Evolutionary conservation across 2,113 vertebrate species (phyloP).

Genomic region (Grammomys dolichurus): DNA sequence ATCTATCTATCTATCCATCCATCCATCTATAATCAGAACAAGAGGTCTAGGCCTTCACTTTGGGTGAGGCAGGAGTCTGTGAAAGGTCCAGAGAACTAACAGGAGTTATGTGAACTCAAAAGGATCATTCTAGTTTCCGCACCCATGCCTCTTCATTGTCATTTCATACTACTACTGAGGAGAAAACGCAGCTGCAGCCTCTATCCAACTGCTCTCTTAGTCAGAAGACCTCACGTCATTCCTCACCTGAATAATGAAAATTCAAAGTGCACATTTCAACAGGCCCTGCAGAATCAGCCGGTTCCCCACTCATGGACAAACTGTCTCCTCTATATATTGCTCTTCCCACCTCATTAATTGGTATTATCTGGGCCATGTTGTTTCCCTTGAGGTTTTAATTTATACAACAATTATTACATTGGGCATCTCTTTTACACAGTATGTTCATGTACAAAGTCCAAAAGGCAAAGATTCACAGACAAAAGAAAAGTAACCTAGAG

Average conservation of each 20-base stretch:
- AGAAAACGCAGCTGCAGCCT: background rate
- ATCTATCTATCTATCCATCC: background rate
- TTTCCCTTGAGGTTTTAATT: slow-evolving; percentile 73
- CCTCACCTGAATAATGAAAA: background rate
- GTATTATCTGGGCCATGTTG: slow-evolving; percentile 50
- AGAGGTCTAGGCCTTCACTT: background rate
- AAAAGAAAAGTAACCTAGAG: slow-evolving; percentile 20
- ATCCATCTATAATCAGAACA: background rate
- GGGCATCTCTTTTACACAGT: background rate
- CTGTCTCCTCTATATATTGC: slow-evolving; percentile 76
- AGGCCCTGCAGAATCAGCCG: slow-evolving; percentile 60
- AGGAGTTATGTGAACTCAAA: background rate
- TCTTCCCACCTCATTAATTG: slow-evolving; percentile 66
- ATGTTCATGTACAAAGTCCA: slow-evolving; percentile 1
- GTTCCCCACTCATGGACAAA: slow-evolving; percentile 75
- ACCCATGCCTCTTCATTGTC: background rate
- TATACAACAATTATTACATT: slow-evolving; percentile 11
- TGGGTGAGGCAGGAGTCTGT: background rate
- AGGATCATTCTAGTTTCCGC: background rate
- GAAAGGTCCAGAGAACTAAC: background rate
- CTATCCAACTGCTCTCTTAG: background rate
- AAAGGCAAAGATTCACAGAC: background rate
- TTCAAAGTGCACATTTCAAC: slow-evolving; percentile 10
- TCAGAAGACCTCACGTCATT: background rate
- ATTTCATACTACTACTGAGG: background rate